These are phyloP conservation scores for Cerceris ruficornis DNA, from an alignment of 2,888 invertebrate species.

Conservation along the genomic window DNA sequence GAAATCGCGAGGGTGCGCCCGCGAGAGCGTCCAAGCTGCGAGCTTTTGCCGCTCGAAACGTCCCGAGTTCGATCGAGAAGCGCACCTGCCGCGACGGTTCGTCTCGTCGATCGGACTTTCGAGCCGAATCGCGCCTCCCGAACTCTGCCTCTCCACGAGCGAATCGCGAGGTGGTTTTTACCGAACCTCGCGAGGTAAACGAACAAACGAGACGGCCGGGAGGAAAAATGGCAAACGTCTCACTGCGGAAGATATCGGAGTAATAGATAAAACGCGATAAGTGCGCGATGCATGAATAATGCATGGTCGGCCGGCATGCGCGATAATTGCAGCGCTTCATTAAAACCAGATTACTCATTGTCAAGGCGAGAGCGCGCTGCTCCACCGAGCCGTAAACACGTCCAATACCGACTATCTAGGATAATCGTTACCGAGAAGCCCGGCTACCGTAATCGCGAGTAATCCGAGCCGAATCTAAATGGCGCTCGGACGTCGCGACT, in stretches of 20 bases:
- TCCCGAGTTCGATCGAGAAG: too few species aligned
- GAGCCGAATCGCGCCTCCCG: too few species aligned
- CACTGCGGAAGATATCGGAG: conserved; percentile 17
- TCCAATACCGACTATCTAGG: conserved; percentile 32
- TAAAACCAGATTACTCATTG: conserved; percentile 54
- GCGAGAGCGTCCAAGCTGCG: too few species aligned
- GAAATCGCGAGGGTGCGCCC: too few species aligned
- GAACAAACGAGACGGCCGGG: not conserved
- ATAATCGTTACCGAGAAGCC: conserved; percentile 34
- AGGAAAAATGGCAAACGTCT: conserved; percentile 27
- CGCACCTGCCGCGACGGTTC: too few species aligned
- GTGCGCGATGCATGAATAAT: conserved; percentile 51
- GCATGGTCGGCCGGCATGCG: conserved; percentile 37
- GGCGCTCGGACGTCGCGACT: not conserved
- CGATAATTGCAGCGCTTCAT: conserved; percentile 61
- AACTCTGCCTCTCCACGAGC: too few species aligned
- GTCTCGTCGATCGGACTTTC: too few species aligned
- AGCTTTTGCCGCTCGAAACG: too few species aligned
- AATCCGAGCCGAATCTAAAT: conserved; percentile 6
- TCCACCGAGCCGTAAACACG: conserved; percentile 25
- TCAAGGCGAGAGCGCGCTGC: conserved; percentile 35
- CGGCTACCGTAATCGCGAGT: not conserved
- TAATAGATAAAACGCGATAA: conserved; percentile 46
- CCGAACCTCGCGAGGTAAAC: not conserved
- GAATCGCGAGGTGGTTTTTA: too few species aligned